phyloP scores from a whole-genome alignment of 2,888 invertebrate species.

The Caenorhabditis virilis region DNA sequence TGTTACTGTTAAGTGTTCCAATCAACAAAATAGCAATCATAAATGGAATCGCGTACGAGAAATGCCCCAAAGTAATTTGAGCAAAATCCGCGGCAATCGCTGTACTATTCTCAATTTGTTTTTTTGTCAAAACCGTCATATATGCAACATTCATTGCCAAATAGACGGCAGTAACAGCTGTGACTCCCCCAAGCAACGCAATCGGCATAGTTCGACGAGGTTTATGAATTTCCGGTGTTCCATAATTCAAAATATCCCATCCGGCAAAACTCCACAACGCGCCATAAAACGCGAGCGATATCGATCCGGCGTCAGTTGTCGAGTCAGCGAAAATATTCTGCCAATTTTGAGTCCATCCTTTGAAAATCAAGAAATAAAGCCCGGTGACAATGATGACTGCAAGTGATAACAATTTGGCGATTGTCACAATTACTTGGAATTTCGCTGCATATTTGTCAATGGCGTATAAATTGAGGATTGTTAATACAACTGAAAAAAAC shows the following conservation, averaged over 20 bases:
- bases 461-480: conserved; percentile 50
- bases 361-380: conserved; percentile 46
- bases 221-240: conserved; percentile 58
- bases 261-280: conserved; percentile 54
- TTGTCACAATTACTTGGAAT: conserved; percentile 53
- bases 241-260: conserved; percentile 64
- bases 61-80: conserved; percentile 44
- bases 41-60: conserved; percentile 53
- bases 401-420: conserved; percentile 52
- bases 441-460: conserved; percentile 52
- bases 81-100: conserved; percentile 58
- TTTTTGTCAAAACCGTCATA: conserved; percentile 51
- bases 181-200: conserved; percentile 49
- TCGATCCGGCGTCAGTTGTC: conserved; percentile 35
- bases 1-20: conserved; percentile 57
- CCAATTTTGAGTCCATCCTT: conserved; percentile 46
- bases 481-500: conserved; percentile 47
- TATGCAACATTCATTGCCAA: conserved; percentile 54
- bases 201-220: conserved; percentile 58
- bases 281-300: conserved; percentile 51
- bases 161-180: conserved; percentile 44
- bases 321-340: conserved; percentile 32
- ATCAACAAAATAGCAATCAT: conserved; percentile 56
- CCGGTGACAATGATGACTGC: conserved; percentile 52
- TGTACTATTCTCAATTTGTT: conserved; percentile 45